Evolutionary conservation across 2,797 vertebrate genomes (phyloP), one percentile per base, ranked within the genome.

Genomic region (Cynopterus sphinx): DNA sequence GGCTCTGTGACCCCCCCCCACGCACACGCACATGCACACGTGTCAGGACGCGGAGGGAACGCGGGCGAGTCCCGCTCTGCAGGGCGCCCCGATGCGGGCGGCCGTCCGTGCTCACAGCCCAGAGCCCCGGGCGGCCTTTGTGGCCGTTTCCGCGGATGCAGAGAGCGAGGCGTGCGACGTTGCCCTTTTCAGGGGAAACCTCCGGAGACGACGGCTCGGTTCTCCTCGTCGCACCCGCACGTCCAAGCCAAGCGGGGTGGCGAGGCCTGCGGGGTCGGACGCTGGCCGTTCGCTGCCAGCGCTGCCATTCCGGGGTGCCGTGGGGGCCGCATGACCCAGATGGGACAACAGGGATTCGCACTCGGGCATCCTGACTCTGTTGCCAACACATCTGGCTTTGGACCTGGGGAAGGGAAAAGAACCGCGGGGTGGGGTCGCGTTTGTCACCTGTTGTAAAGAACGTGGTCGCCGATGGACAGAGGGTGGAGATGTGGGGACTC

Each of bases 181-280:
- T 15, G 36, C 41, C 9, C 2, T 79, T 77, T 89, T 86, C 87
- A 63, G 92, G 33, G 68, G 77, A 49, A 90, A 43, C 33, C 65
- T 13, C 10, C 11, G 0, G 1, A 2, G 65, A 28, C 21, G 77
- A 57, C 3, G 3, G 22, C n/a, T 15, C 5, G 11, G 9, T 12
- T 3, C 7, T 12, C 13, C 36, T 2, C 77, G 68, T 53, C 0
- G 17, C 61, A 15, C 9, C 79, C 2, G 41, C n/a, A 8, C 10
- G 41, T 28, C 9, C 21, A 16, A 81, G 90, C 31, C 24, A 39
- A 36, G 7, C 26, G 15, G 2, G 43, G 28, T 2, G 1, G 16
- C 9, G 0, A 6, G 33, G 6, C 26, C 77, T 0, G 1, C 4
- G 22, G 5, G 0, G 11, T 53, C 46, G 3, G 46, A 49, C 1